Base-by-base conservation (phyloP, 53 echinoderm and acorn worm genomes). In the Glandiceps talaboti region DNA sequence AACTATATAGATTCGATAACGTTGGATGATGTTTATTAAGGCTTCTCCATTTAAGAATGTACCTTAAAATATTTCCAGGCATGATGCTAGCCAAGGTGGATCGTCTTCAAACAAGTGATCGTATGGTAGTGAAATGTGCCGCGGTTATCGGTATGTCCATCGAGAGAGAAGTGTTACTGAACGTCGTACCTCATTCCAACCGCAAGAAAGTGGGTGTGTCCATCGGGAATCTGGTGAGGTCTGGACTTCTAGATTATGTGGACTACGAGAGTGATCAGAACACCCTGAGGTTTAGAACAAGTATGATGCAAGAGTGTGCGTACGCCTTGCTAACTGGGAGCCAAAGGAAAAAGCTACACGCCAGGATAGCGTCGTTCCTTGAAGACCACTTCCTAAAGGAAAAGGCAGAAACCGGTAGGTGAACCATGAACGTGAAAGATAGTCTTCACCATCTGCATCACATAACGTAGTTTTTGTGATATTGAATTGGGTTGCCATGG, bases 21-120 rank as follows among this genome's bases (percentile, higher is more conserved):
- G n/a, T n/a, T n/a, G n/a, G n/a, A n/a, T n/a, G n/a, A n/a, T n/a
- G n/a, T n/a, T n/a, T n/a, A n/a, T n/a, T n/a, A n/a, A n/a, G n/a
- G n/a, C n/a, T n/a, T n/a, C n/a, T n/a, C n/a, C n/a, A n/a, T n/a
- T n/a, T n/a, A n/a, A n/a, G n/a, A n/a, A n/a, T n/a, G n/a, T n/a
- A n/a, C n/a, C n/a, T n/a, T n/a, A n/a, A n/a, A n/a, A n/a, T n/a
- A n/a, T n/a, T n/a, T 75, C 14, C 79, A 94, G 94, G 92, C 30
- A 90, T 92, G 80, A 89, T 97, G 89, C 84, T 99, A 32, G 93
- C 93, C 14, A 93, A 93, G 81, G 92, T 99, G 75, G 99, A 99
- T 84, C 89, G 99, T 31, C 88, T 99, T 0, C 89, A 92, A n/a
- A 88, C 85, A 74, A 85, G 90, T 29, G 93, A 99, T 76, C 33